These are phyloP conservation scores for Drosophila mercatorum DNA, from an alignment of 2,888 invertebrate genomes.

Conservation along the genomic window DNA sequence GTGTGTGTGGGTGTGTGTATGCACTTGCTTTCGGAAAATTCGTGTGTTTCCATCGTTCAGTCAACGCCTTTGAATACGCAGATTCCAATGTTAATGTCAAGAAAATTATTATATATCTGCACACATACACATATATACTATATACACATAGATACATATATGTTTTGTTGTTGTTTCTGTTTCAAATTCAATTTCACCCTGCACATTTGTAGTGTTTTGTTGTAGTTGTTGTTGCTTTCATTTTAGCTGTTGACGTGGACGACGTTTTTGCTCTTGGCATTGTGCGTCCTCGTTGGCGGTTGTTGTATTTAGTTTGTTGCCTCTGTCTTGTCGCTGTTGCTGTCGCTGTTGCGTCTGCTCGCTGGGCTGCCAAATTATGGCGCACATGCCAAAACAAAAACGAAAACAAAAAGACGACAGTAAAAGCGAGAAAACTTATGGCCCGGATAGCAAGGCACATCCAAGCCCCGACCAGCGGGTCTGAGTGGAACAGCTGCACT, in stretches of 20 bases:
- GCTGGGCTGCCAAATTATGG: conserved; percentile 52
- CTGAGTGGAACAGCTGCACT: conserved; percentile 43
- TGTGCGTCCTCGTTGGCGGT: conserved; percentile 53
- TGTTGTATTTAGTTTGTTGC: conserved; percentile 46
- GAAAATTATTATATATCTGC: conserved; percentile 61
- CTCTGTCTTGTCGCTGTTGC: conserved; percentile 24
- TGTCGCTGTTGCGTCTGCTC: conserved; percentile 35
- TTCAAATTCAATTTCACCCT: conserved; percentile 46
- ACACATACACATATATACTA: background rate
- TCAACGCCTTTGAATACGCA: conserved; percentile 49
- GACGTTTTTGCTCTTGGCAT: conserved; percentile 64
- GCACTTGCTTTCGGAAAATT: conserved; percentile 6
- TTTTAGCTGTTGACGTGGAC: conserved; percentile 38
- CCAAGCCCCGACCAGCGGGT: conserved; percentile 17
- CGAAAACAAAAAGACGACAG: conserved; percentile 15
- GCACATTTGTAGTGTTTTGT: conserved; percentile 17
- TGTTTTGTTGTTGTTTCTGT: conserved; percentile 31
- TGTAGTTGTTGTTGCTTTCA: conserved; percentile 30
- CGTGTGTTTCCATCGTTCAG: conserved; percentile 48
- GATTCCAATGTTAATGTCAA: conserved; percentile 77
- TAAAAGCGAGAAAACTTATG: conserved; percentile 25
- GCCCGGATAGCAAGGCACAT: conserved; percentile 23
- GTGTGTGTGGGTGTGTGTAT: background rate
- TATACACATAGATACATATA: background rate
- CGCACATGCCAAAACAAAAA: conserved; percentile 40